phyloP scores from a whole-genome alignment of 2,113 vertebrate species.

The Corythaixoides concolor region DNA sequence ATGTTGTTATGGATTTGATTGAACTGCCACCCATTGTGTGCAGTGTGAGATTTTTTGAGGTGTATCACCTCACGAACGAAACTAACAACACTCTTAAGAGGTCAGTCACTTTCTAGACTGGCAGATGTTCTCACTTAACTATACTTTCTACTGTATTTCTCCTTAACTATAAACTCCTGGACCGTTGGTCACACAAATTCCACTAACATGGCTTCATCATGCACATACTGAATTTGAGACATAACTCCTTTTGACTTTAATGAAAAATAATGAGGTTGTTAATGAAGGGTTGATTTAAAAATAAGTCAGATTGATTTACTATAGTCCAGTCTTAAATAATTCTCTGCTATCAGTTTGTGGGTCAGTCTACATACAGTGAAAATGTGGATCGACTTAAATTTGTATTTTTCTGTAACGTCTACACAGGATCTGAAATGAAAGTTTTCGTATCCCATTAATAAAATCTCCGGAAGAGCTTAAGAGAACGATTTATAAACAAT shows the following conservation, averaged over 20 bases:
- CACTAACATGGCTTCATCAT: rapidly evolving
- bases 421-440: neutral
- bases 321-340: neutral
- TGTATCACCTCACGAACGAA: neutral
- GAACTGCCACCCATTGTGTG: neutral
- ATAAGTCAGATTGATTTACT: neutral
- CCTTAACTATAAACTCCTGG: neutral
- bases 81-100: neutral
- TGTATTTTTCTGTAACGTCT: neutral
- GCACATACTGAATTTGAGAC: neutral
- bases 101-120: neutral
- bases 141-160: neutral
- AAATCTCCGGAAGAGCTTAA: neutral
- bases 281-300: neutral
- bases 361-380: neutral
- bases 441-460: neutral
- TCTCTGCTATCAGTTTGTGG: neutral
- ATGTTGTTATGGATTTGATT: neutral
- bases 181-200: neutral
- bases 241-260: neutral
- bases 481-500: rapidly evolving
- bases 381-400: rapidly evolving
- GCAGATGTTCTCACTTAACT: neutral
- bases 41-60: neutral
- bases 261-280: neutral